Conservation (phyloP, 2,113 vertebrate genomes). For the Aegypius monachus region DNA sequence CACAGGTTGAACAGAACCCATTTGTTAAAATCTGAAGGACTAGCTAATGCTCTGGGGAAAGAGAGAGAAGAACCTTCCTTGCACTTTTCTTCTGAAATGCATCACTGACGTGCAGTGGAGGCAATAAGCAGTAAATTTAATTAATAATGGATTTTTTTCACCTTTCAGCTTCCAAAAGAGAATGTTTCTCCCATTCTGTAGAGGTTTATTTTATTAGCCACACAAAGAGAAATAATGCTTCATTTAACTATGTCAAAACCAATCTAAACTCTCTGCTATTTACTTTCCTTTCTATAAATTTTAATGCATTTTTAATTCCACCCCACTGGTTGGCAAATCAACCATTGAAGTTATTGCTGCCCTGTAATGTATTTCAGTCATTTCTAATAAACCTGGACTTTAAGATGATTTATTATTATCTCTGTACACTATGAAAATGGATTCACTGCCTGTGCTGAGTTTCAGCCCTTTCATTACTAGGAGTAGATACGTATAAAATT, state of each 20-base stretch:
- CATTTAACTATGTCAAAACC: constrained; percentile 71
- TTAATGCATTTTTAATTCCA: constrained; percentile 75
- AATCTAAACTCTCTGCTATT: constrained; percentile 63
- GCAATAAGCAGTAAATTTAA: constrained; percentile 42
- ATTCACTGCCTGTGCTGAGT: constrained; percentile 2
- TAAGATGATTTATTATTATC: constrained; percentile 65
- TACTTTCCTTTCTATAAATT: constrained; percentile 69
- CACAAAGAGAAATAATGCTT: constrained; percentile 64
- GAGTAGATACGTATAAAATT: not conserved
- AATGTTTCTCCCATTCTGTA: constrained; percentile 34
- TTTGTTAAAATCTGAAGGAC: not conserved
- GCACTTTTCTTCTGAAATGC: not conserved
- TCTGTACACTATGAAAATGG: constrained; percentile 27
- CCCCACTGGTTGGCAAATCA: constrained; percentile 67
- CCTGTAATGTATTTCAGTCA: constrained; percentile 66
- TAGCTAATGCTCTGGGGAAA: not conserved
- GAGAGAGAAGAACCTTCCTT: not conserved
- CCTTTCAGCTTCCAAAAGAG: constrained; percentile 32
- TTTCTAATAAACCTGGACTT: constrained; percentile 68
- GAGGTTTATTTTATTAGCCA: constrained; percentile 58
- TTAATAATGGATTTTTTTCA: constrained; percentile 40
- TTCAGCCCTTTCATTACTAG: constrained; percentile 17
- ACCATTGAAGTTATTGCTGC: constrained; percentile 53
- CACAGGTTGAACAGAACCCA: not conserved
- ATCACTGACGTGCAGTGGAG: not conserved